phyloP scores from a whole-genome alignment of 2,888 invertebrate genomes.

The Patella ulyssiponensis region DNA sequence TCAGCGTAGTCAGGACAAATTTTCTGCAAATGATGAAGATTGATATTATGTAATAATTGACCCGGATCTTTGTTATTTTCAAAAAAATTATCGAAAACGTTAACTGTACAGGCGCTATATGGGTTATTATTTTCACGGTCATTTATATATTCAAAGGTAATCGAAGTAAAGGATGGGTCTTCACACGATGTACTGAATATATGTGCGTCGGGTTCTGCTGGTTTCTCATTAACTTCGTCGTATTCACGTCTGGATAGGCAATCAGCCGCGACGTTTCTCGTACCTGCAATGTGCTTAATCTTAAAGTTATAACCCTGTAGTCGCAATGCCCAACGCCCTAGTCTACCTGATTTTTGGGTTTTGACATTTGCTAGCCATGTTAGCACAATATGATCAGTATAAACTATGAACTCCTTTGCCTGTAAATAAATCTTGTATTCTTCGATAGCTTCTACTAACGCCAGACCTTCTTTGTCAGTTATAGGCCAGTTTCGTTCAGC shows the following conservation, averaged over 20 bases:
- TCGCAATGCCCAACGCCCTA: slow-evolving; percentile 33
- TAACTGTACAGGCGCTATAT: neutral
- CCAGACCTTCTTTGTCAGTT: slow-evolving; percentile 41
- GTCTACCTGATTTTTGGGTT: slow-evolving; percentile 26
- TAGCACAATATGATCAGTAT: slow-evolving; percentile 43
- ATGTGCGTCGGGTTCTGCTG: neutral
- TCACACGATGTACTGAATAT: too few species aligned
- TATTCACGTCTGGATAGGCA: slow-evolving; percentile 34
- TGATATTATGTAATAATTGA: neutral
- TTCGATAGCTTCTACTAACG: slow-evolving; percentile 40
- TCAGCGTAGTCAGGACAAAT: too few species aligned
- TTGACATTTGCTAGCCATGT: slow-evolving; percentile 40
- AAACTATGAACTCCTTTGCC: slow-evolving; percentile 33
- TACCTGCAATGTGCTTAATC: slow-evolving; percentile 22
- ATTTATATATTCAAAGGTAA: neutral
- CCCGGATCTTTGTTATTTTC: neutral
- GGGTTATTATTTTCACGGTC: neutral
- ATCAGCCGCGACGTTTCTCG: slow-evolving; percentile 30
- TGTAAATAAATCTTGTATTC: slow-evolving; percentile 39
- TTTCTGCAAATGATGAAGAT: neutral
- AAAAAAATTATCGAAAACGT: neutral
- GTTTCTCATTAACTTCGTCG: neutral
- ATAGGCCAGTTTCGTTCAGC: slow-evolving; percentile 36
- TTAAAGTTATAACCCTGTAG: slow-evolving; percentile 22
- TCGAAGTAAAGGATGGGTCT: neutral